These are phyloP conservation scores for Gorsachius magnificus DNA, from an alignment of 2,797 vertebrate genomes.

Conservation along the genomic window DNA sequence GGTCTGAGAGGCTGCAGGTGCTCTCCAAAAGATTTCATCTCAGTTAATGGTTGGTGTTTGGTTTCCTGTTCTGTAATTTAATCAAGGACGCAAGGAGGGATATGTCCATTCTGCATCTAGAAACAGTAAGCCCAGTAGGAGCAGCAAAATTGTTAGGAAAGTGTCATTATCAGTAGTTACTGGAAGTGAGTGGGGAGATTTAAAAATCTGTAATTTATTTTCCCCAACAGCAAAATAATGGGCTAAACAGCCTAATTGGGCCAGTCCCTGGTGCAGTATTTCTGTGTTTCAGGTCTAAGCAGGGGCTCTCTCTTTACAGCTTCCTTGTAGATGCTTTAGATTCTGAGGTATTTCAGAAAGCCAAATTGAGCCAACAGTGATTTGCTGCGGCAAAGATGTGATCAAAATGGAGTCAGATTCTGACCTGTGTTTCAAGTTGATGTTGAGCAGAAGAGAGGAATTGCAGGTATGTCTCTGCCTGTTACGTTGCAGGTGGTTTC, in stretches of 20 bases:
- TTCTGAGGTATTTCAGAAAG: neutral
- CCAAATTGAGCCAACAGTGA: neutral
- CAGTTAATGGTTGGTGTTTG: neutral
- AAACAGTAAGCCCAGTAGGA: neutral
- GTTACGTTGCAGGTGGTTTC: neutral
- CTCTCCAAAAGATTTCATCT: neutral
- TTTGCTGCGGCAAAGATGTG: neutral
- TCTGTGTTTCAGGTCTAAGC: neutral
- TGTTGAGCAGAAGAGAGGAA: neutral
- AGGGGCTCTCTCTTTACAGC: neutral
- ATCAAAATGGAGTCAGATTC: neutral
- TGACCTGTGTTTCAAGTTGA: neutral
- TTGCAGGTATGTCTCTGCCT: neutral
- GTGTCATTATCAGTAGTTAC: neutral
- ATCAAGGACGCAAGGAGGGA: neutral
- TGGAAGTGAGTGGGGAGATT: neutral
- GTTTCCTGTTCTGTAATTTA: neutral
- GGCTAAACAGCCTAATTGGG: neutral
- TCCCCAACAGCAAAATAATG: neutral
- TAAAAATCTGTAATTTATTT: constrained; percentile 2
- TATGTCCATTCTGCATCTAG: neutral
- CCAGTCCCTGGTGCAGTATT: neutral
- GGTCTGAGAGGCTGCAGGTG: neutral
- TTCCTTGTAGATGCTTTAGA: neutral
- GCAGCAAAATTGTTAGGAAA: neutral